Evolutionary conservation across 2,113 vertebrate genomes (phyloP).

Genomic region (Bos javanicus): DNA sequence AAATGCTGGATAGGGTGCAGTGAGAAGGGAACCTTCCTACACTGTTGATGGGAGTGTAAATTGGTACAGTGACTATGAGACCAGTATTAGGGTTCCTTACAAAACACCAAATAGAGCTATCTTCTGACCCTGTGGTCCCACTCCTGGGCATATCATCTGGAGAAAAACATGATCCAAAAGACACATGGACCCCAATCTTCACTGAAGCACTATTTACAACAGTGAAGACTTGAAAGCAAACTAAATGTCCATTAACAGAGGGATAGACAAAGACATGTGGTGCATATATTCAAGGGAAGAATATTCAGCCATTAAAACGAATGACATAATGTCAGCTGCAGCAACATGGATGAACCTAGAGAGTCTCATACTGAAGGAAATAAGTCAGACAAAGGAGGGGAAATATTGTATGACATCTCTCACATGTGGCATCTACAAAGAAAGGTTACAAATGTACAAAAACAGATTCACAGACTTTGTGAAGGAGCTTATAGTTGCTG

Average conservation of each 20-base stretch:
- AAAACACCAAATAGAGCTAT: not conserved
- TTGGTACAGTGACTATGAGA: not conserved
- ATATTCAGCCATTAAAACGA: not conserved
- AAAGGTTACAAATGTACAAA: not conserved
- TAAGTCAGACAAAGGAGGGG: too few relatives aligned
- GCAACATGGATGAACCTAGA: not conserved
- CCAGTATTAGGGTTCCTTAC: not conserved
- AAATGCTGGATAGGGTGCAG: not conserved
- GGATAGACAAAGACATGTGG: not conserved
- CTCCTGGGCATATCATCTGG: not conserved
- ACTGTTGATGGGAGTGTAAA: not conserved
- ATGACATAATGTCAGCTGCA: not conserved
- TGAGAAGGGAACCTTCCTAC: not conserved
- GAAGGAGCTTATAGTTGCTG: not conserved
- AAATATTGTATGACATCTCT: not conserved
- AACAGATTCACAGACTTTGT: not conserved
- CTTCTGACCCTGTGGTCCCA: not conserved
- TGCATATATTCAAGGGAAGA: not conserved
- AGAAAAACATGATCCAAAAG: not conserved
- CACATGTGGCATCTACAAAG: not conserved
- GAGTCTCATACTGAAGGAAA: not conserved
- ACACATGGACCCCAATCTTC: not conserved
- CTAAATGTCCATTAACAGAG: not conserved
- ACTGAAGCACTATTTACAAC: not conserved
- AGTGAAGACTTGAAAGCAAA: not conserved